Evolutionary conservation across 1,140 invertebrate species (phyloP), one percentile per base, ranked within the genome.

Genomic region (Stratiolaelaps scimitus): DNA sequence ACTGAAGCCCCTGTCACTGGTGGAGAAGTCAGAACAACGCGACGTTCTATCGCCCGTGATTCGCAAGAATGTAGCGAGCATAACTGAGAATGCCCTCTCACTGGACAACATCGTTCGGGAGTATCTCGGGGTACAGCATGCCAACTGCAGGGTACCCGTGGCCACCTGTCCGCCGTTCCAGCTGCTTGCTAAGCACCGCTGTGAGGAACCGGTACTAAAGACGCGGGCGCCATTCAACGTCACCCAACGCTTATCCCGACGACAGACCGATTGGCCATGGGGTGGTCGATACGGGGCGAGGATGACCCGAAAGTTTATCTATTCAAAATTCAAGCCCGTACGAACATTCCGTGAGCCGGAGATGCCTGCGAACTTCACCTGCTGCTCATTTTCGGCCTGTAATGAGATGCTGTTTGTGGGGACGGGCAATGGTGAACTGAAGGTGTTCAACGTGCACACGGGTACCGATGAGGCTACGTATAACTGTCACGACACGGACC

Each of bases 71-170:
- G 88, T 88, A 4, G 89, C 91, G 80, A 86, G 86, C 28, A 40
- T 40, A 40, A 10, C 34, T 40, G 53, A 26, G 23, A 60, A 91
- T 87, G 0, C 91, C 88, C 76, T 88, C 89, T 60, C 53, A 60
- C 26, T 97, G 23, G 87, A 94, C 74, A 86, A 87, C 29, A 96
- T 97, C 74, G 89, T 97, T 44, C 94, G 88, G 0, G 90, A 93
- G 76, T 97, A 95, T 78, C 80, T 96, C 44, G 87, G 89, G 46
- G 93, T 95, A 78, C 93, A 98, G 69, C 80, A 81, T 71, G 75
- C 78, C 5, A 68, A 74, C 10, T 81, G 80, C 70, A 73, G 74
- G 34, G 23, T 80, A 68, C 80, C 80, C 34, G 77, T 81, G 7
- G 75, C 77, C 4, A 80, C 79, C 6, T 82, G 81, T 74, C 80